A percentile compares a stretch with the other conserved stretches of the same genome.
These are phyloP conservation scores for Dasyprocta punctata DNA, from an alignment of 2,113 vertebrate genomes.

Conservation along the genomic window DNA sequence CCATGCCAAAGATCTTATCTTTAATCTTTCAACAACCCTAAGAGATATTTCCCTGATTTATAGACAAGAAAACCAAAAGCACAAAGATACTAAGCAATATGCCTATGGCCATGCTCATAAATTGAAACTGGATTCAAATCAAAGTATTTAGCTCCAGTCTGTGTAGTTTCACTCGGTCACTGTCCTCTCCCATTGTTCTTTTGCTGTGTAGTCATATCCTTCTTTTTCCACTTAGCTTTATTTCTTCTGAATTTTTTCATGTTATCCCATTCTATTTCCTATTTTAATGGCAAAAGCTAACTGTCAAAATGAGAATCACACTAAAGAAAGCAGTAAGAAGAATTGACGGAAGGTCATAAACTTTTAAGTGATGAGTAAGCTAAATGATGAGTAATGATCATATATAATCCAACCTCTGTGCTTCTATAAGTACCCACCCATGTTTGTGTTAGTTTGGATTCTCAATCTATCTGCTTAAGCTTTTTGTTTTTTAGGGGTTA, in stretches of 20 bases:
- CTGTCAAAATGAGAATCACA: background rate
- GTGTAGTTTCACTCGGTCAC: background rate
- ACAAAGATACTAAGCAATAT: background rate
- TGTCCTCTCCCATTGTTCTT: background rate
- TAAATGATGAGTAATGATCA: background rate
- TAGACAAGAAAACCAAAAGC: conserved; percentile 23
- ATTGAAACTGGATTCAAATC: background rate
- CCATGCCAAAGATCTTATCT: background rate
- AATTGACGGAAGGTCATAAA: background rate
- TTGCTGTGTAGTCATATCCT: background rate
- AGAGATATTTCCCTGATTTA: background rate
- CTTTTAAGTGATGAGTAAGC: background rate
- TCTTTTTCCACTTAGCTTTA: background rate
- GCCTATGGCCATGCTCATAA: background rate
- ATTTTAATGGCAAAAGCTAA: background rate
- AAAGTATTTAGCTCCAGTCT: background rate
- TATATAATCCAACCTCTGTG: background rate
- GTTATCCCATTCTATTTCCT: background rate
- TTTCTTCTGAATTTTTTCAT: background rate
- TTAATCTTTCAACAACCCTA: background rate
- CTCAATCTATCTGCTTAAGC: background rate
- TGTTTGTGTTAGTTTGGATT: background rate
- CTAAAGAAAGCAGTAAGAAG: background rate
- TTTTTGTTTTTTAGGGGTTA: background rate
- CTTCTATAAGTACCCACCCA: background rate